Evolutionary conservation across 2,113 vertebrate species (phyloP).

Genomic region (Misgurnus mizolepis): DNA sequence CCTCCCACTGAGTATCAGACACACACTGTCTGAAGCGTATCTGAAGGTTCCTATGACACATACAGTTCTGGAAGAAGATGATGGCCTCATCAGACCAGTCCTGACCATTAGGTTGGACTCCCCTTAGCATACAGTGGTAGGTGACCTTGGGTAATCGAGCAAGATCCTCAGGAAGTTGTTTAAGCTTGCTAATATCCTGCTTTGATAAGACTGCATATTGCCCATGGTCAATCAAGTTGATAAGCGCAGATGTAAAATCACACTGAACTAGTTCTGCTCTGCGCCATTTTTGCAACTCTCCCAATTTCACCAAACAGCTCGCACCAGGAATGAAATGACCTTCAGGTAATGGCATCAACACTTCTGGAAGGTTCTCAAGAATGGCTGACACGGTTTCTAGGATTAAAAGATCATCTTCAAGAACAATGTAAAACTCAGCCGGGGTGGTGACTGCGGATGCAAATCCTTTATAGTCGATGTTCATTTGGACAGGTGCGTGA

Average conservation of each 20-base stretch:
- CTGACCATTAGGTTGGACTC: conserved; percentile 67
- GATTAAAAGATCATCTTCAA: conserved; percentile 71
- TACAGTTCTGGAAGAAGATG: conserved; percentile 71
- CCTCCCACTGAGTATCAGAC: conserved; percentile 64
- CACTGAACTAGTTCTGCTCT: conserved; percentile 77
- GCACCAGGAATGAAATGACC: conserved; percentile 69
- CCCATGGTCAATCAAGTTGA: conserved; percentile 82
- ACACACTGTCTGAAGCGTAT: conserved; percentile 73
- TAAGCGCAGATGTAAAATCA: conserved; percentile 60
- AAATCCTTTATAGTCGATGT: conserved; percentile 69
- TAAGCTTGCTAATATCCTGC: conserved; percentile 69
- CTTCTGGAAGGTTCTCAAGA: conserved; percentile 72
- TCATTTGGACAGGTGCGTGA: conserved; percentile 64
- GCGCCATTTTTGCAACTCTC: conserved; percentile 75
- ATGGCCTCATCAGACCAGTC: conserved; percentile 79
- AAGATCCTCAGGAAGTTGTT: conserved; percentile 73
- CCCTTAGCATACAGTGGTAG: conserved; percentile 76
- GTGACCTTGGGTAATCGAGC: conserved; percentile 71
- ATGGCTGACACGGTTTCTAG: conserved; percentile 71
- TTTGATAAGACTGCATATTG: conserved; percentile 66
- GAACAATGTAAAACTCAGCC: conserved; percentile 78
- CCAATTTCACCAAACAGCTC: conserved; percentile 75
- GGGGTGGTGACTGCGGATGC: conserved; percentile 75
- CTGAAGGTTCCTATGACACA: conserved; percentile 73
- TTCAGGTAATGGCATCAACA: conserved; percentile 67